Evolutionary conservation across 2,113 vertebrate genomes (phyloP).

Genomic region (Rostratula benghalensis): DNA sequence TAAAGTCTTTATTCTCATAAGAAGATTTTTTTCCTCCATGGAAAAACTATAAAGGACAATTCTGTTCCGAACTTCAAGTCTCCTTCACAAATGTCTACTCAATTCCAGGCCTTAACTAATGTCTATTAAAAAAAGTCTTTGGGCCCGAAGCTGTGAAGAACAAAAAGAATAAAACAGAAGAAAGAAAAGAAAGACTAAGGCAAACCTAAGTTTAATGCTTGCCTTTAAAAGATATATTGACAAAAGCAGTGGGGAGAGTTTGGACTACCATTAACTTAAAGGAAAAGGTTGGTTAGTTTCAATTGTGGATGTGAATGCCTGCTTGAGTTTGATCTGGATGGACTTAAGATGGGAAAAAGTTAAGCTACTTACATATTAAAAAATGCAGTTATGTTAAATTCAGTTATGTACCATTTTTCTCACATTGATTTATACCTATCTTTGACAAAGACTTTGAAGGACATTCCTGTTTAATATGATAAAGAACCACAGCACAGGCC

Average conservation of each 20-base stretch:
- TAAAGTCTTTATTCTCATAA: slow-evolving; percentile 80
- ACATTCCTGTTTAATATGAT: slow-evolving; percentile 67
- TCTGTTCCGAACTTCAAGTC: slow-evolving; percentile 79
- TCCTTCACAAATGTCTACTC: slow-evolving; percentile 83
- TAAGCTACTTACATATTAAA: slow-evolving; percentile 79
- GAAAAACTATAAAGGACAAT: slow-evolving; percentile 81
- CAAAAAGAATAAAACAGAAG: background rate
- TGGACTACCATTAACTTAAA: slow-evolving; percentile 73
- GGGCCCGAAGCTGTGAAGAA: slow-evolving; percentile 62
- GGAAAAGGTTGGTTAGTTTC: slow-evolving; percentile 69
- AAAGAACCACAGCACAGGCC: slow-evolving; percentile 64
- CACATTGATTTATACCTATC: slow-evolving; percentile 73
- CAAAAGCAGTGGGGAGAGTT: slow-evolving; percentile 75
- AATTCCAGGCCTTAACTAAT: slow-evolving; percentile 80
- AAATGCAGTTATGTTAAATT: slow-evolving; percentile 77
- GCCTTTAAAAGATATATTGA: slow-evolving; percentile 76
- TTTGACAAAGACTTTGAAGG: slow-evolving; percentile 70
- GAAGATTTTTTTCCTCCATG: slow-evolving; percentile 77
- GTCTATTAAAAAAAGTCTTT: slow-evolving; percentile 78
- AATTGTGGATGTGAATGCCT: slow-evolving; percentile 69
- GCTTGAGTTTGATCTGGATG: slow-evolving; percentile 74
- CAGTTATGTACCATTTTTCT: slow-evolving; percentile 60
- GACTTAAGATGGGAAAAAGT: slow-evolving; percentile 71
- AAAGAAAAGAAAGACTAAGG: slow-evolving; percentile 44
- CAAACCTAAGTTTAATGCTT: slow-evolving; percentile 74